phyloP scores from a whole-genome alignment of 2,113 vertebrate species.

The Tursiops truncatus region DNA sequence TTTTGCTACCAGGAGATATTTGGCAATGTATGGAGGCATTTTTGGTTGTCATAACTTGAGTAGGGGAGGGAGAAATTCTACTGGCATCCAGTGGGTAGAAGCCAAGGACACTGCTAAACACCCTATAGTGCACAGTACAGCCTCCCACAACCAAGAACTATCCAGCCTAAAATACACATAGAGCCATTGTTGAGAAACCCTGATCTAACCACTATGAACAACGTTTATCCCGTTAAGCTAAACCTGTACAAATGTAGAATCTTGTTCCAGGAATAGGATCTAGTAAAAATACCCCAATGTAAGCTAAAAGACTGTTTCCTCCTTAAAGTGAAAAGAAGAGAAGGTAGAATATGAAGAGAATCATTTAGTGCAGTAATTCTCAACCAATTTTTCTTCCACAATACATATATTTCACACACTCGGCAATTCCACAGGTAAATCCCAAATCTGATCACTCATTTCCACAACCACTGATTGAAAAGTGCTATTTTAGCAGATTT shows the following conservation, averaged over 20 bases:
- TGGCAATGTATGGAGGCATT: background rate
- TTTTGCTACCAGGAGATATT: background rate
- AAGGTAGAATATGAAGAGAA: background rate
- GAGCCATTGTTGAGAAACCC: background rate
- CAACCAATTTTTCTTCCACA: background rate
- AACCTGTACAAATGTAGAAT: background rate
- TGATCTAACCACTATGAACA: background rate
- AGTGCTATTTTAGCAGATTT: background rate
- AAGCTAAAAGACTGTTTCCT: background rate
- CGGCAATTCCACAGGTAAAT: slow-evolving; percentile 11
- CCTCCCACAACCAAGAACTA: slow-evolving; percentile 8
- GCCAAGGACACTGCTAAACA: background rate
- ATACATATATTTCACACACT: slow-evolving; percentile 29
- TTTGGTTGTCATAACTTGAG: background rate
- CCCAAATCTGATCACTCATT: background rate
- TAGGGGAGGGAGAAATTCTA: background rate
- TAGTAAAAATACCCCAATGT: background rate
- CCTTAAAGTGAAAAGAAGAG: background rate
- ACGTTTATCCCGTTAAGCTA: background rate
- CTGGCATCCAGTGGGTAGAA: background rate
- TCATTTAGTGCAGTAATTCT: background rate
- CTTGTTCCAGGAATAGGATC: background rate
- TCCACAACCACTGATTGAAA: background rate
- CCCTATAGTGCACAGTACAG: background rate
- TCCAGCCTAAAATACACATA: background rate